These are phyloP conservation scores for Etia nguti DNA, from an alignment of 2,113 vertebrate genomes.

Conservation along the genomic window DNA sequence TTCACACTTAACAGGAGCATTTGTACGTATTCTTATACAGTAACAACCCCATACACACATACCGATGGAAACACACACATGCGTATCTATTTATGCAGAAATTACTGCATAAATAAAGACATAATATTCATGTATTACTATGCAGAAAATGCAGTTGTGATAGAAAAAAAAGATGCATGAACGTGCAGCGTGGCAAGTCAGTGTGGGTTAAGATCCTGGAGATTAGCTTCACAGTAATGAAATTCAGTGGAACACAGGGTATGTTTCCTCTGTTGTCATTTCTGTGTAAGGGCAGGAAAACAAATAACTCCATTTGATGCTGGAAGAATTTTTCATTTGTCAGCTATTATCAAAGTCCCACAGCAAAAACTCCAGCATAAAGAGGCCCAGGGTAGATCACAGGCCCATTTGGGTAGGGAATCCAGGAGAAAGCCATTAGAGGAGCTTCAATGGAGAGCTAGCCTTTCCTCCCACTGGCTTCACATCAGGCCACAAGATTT, in stretches of 20 bases:
- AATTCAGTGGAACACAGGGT: background rate
- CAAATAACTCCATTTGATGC: constrained; percentile 30
- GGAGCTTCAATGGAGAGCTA: constrained; percentile 10
- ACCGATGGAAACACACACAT: background rate
- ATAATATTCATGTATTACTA: background rate
- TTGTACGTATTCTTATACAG: constrained; percentile 12
- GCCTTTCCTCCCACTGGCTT: constrained; percentile 15
- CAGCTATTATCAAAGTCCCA: constrained; percentile 30
- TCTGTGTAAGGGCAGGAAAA: constrained; percentile 3
- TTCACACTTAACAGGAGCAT: constrained; percentile 19
- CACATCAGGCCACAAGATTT: constrained; percentile 38
- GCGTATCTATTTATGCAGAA: background rate
- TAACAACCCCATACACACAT: background rate
- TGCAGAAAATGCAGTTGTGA: background rate
- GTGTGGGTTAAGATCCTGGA: background rate
- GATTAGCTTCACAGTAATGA: constrained; percentile 6
- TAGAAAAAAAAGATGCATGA: background rate
- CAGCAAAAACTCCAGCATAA: background rate
- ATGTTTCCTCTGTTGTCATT: constrained; percentile 3
- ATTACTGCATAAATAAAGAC: background rate
- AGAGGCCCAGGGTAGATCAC: background rate
- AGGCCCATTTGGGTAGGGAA: constrained; percentile 32
- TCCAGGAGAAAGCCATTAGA: constrained; percentile 41
- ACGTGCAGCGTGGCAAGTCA: background rate
- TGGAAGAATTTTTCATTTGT: constrained; percentile 35